Conservation (phyloP, 2,888 invertebrate species). For the Tachina grossa region DNA sequence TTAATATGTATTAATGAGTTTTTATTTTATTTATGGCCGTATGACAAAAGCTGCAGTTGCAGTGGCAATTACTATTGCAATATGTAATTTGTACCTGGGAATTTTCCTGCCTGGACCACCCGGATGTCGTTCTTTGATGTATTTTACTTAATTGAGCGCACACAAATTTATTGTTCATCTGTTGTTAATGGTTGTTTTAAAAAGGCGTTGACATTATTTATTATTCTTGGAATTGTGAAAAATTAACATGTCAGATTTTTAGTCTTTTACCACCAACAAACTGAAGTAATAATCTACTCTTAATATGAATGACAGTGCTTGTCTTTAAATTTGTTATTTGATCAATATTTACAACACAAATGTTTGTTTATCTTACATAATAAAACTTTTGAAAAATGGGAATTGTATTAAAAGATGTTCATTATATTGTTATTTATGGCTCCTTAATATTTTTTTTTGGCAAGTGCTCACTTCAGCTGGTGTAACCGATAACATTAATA, state of each 20-base stretch:
- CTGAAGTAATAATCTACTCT: conserved; percentile 5
- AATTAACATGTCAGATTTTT: conserved; percentile 40
- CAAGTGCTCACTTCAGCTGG: too few relatives aligned
- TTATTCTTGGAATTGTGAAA: conserved; percentile 63
- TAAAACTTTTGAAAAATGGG: too few relatives aligned
- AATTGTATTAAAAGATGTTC: too few relatives aligned
- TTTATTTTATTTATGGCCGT: conserved; percentile 38
- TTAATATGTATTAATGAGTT: conserved; percentile 70
- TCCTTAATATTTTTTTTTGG: too few relatives aligned
- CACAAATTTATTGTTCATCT: conserved; percentile 41
- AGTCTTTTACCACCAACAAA: conserved; percentile 52
- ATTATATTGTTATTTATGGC: too few relatives aligned
- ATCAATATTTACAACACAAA: too few relatives aligned
- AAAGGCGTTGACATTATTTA: conserved; percentile 68
- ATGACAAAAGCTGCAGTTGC: not conserved
- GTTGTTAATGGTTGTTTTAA: conserved; percentile 52
- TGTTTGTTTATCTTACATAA: too few relatives aligned
- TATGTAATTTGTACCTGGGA: conserved; percentile 50
- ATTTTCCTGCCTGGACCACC: conserved; percentile 50
- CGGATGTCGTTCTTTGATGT: conserved; percentile 23
- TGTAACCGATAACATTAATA: too few relatives aligned
- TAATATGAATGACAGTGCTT: not conserved
- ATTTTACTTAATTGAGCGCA: conserved; percentile 33
- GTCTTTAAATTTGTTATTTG: too few relatives aligned
- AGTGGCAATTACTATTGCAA: conserved; percentile 24